A percentile compares a stretch with the other conserved stretches of the same genome.
Evolutionary conservation across 2,797 vertebrate species (phyloP).

Genomic region (Schizopygopsis malacanthus): DNA sequence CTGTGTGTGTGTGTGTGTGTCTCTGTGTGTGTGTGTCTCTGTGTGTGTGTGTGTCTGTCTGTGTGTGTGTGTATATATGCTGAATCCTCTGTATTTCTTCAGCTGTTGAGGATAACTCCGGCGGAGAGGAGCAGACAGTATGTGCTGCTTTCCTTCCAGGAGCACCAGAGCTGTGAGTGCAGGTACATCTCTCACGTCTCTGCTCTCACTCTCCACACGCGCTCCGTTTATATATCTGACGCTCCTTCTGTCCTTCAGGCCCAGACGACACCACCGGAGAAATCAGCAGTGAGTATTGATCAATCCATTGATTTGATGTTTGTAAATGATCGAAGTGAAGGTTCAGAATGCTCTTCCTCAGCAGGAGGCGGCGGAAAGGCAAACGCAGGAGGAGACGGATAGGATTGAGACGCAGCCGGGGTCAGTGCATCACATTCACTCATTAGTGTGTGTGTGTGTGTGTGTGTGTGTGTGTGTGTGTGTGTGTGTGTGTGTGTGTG

Average conservation of each 20-base stretch:
- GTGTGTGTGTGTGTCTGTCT: no score
- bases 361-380: slow-evolving; percentile 73
- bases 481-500: no score
- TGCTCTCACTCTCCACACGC: no score
- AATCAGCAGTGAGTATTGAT: slow-evolving; percentile 65
- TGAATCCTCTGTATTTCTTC: not conserved
- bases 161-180: slow-evolving; percentile 85
- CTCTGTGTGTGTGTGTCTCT: no score
- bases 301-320: not conserved
- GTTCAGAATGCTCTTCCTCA: slow-evolving; percentile 32
- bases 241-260: slow-evolving; percentile 59
- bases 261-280: slow-evolving; percentile 37
- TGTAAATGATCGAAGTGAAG: not conserved
- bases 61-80: no score
- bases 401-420: slow-evolving; percentile 48
- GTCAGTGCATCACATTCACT: not conserved
- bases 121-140: slow-evolving; percentile 63
- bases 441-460: not conserved
- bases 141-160: slow-evolving; percentile 81
- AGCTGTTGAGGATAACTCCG: slow-evolving; percentile 81
- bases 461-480: no score
- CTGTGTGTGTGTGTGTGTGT: no score
- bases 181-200: slow-evolving; percentile 72
- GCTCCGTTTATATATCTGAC: not conserved
- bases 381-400: slow-evolving; percentile 80